A percentile compares a stretch with the other conserved stretches of the same genome.
phyloP scores from a whole-genome alignment of 2,113 vertebrate genomes.

The Sorex araneus region DNA sequence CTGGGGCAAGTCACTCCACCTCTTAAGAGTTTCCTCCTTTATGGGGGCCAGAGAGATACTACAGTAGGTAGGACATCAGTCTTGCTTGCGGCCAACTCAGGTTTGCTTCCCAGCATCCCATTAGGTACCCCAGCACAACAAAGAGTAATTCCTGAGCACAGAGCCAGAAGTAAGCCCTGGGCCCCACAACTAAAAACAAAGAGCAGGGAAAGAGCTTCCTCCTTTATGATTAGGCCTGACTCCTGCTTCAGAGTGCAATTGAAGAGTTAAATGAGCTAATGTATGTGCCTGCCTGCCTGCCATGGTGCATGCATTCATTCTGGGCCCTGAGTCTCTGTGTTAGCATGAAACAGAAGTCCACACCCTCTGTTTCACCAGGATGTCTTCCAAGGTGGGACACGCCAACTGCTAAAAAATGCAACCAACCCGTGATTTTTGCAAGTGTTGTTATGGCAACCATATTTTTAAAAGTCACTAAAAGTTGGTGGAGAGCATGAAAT shows the following conservation, averaged over 20 bases:
- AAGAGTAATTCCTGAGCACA: no score
- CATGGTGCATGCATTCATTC: not conserved
- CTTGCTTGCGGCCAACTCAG: no score
- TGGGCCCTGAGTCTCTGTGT: slow-evolving; percentile 8
- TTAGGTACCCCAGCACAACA: no score
- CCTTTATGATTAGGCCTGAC: not conserved
- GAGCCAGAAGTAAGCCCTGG: no score
- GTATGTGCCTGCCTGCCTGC: not conserved
- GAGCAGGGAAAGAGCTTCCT: not conserved
- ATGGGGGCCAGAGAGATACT: no score
- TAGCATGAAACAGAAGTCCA: slow-evolving; percentile 40
- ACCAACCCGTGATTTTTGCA: slow-evolving; percentile 32
- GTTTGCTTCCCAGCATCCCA: no score
- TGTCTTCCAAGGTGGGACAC: slow-evolving; percentile 53
- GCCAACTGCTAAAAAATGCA: slow-evolving; percentile 65
- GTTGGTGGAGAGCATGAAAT: slow-evolving; percentile 53
- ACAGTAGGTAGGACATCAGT: no score
- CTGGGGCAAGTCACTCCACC: not conserved
- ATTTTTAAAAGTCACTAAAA: slow-evolving; percentile 70
- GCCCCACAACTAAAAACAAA: no score
- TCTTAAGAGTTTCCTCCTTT: not conserved
- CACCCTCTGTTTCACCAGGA: not conserved
- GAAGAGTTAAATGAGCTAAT: not conserved
- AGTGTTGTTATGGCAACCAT: slow-evolving; percentile 76
- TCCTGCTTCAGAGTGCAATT: not conserved